Evolutionary conservation across 1,140 invertebrate species (phyloP).

Genomic region (Megathymus violae): DNA sequence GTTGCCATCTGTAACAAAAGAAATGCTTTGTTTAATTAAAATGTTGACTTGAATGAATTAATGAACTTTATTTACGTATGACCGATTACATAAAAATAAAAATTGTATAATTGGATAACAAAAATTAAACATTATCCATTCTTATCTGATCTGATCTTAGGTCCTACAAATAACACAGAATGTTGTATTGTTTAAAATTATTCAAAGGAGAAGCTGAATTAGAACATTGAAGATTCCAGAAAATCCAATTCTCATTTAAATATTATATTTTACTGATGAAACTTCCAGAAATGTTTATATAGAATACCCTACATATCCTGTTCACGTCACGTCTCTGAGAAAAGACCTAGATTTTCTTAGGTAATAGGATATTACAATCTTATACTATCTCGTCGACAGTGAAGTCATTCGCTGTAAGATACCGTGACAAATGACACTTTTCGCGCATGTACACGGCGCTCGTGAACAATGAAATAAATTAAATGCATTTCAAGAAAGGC

Average conservation of each 20-base stretch:
- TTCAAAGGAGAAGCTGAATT: no score
- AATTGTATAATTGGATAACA: no score
- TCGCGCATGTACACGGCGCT: conserved; percentile 2
- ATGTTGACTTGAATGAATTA: no score
- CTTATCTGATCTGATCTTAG: no score
- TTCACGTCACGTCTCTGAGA: no score
- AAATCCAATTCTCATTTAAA: no score
- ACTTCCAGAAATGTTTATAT: neutral
- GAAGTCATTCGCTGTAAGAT: conserved; percentile 3
- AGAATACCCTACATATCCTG: neutral
- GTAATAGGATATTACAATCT: conserved; percentile 22
- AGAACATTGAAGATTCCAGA: no score
- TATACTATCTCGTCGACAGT: conserved; percentile 12
- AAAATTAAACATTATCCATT: no score
- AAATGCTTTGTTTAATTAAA: conserved; percentile 11
- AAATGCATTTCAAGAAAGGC: neutral
- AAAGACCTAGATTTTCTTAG: conserved; percentile 2
- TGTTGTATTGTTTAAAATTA: no score
- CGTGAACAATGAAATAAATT: neutral
- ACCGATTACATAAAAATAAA: no score
- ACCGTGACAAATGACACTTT: neutral
- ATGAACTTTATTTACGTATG: no score
- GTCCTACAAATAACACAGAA: no score
- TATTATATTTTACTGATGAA: conserved; percentile 1
- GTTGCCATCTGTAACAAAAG: conserved; percentile 67